Percentiles rank a stretch among this genome's conserved stretches.
Evolutionary conservation across 2,113 vertebrate species (phyloP).

Genomic region (Thryonomys swinderianus): DNA sequence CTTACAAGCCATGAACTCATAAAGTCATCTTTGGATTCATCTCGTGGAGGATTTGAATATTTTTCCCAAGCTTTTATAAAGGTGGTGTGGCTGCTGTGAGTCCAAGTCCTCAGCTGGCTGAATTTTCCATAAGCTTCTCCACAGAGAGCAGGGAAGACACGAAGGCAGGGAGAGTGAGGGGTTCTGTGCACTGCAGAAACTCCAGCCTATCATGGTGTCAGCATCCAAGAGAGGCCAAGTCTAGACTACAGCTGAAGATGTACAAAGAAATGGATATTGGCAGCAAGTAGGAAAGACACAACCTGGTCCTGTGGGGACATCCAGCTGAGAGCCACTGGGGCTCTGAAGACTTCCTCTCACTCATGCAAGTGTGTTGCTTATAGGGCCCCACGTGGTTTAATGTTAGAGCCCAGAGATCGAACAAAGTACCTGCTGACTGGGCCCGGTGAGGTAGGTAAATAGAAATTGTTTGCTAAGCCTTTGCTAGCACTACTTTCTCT

Average conservation of each 20-base stretch:
- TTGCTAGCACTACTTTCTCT: constrained; percentile 8
- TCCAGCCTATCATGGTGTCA: background rate
- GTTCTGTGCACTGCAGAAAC: background rate
- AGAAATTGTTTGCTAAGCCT: background rate
- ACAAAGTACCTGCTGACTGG: background rate
- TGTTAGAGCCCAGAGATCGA: background rate
- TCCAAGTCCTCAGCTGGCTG: background rate
- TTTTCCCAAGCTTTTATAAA: background rate
- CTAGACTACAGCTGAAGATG: background rate
- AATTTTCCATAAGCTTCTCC: background rate
- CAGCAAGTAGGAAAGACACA: background rate
- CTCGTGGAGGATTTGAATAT: background rate
- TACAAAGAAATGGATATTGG: background rate
- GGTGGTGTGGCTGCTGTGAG: fast-evolving
- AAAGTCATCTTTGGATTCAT: background rate
- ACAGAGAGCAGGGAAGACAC: background rate
- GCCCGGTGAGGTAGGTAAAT: background rate
- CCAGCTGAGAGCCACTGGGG: too few species aligned
- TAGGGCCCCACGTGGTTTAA: background rate
- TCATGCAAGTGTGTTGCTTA: background rate
- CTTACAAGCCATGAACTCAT: background rate
- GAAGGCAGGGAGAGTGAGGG: background rate
- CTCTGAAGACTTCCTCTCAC: background rate
- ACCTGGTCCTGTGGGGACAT: background rate
- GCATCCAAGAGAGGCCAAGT: background rate